Conservation (phyloP, 1,140 invertebrate species). For the Meloidogyne exigua region DNA sequence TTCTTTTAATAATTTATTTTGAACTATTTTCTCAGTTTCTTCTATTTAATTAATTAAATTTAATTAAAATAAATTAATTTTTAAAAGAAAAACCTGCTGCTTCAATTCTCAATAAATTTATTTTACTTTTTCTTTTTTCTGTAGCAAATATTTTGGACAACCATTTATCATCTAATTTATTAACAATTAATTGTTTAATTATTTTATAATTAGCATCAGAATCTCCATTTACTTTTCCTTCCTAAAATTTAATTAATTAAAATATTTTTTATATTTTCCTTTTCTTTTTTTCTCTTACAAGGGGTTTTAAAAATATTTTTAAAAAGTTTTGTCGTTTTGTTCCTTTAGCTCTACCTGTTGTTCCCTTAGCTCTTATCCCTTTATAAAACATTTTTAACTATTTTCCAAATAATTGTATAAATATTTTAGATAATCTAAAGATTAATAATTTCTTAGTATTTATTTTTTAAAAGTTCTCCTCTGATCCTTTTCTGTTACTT, state of each 20-base stretch:
- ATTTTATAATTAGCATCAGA: conserved; percentile 8
- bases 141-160: conserved; percentile 7
- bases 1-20: conserved; percentile 6
- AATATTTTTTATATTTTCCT: too few relatives aligned
- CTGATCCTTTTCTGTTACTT: too few relatives aligned
- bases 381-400: too few relatives aligned
- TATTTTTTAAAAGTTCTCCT: too few relatives aligned
- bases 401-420: too few relatives aligned
- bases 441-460: too few relatives aligned
- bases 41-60: not conserved
- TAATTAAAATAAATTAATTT: not conserved
- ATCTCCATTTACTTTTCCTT: conserved; percentile 12
- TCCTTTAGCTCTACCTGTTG: too few relatives aligned
- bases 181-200: conserved; percentile 8
- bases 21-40: not conserved
- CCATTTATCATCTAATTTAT: conserved; percentile 18
- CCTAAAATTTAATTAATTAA: not conserved
- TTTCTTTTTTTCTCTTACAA: too few relatives aligned
- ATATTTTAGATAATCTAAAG: too few relatives aligned
- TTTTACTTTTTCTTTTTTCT: conserved; percentile 25
- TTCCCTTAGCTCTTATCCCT: too few relatives aligned
- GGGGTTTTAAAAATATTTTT: too few relatives aligned
- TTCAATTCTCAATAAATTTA: conserved; percentile 25
- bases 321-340: too few relatives aligned
- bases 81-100: not conserved